Base-by-base conservation (phyloP, 1,140 invertebrate genomes). In the Hyphantria cunea region DNA sequence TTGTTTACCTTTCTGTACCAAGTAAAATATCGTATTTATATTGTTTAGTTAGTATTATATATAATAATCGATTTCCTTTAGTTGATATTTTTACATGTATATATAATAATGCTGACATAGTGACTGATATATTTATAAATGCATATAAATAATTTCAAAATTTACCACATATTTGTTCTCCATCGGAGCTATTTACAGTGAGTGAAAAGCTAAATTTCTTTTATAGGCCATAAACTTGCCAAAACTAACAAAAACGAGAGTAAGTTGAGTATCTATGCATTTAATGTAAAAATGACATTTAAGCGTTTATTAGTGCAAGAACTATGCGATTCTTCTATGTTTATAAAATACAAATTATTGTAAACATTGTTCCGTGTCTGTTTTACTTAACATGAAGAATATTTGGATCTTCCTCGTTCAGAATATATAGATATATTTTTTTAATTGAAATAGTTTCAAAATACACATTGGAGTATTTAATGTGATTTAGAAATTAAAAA, bases 1-100 rank as follows among this genome's bases (percentile, higher is more conserved):
- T 81, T 81, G 78, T 75, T 84, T 87, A 86, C 62, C 76, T 78
- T 82, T 67, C 68, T 68, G 76, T 82, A 84, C 64, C 76, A 69
- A 72, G 74, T 78, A 68, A 73, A 68, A 69, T 78, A 84, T 78
- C 80, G 78, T 83, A 78, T 75, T 80, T 80, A 73, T 49, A 76
- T 70, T 76, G 58, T 37, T 72, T 70, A 77, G 58, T 37, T 72
- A 79, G 66, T 61, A 74, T 72, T 76, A 10, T 82, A 83, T 78
- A 48, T 68, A 34, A 61, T 68, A 68, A 73, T 80, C 74, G 79
- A 72, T 60, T 69, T 58, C 54, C 48, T 68, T 77, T 78, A 81
- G 67, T 66, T 78, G 76, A 60, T 63, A 70, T 51, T 72, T 88
- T 84, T 83, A 85, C 68, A 78, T 64, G 67, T 56, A 60, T 69